phyloP scores from a whole-genome alignment of 2,113 vertebrate species.

The Machaerirhynchus nigripectus region DNA sequence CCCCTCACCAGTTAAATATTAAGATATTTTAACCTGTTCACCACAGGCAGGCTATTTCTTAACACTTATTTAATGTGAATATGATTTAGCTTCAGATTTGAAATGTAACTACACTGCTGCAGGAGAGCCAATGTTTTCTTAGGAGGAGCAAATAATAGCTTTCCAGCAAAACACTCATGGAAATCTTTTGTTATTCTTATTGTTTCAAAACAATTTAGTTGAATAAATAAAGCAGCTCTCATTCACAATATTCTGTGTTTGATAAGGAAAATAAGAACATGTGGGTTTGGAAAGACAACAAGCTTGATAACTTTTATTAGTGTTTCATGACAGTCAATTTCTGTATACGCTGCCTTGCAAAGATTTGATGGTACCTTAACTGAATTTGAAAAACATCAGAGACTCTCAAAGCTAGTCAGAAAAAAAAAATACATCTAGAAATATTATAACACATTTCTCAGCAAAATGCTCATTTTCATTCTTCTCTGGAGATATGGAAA shows the following conservation, averaged over 20 bases:
- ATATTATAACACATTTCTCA: background rate
- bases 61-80: background rate
- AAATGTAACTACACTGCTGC: background rate
- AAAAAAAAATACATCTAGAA: background rate
- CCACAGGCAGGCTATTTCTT: background rate
- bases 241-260: background rate
- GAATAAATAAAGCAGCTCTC: background rate
- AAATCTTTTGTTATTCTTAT: background rate
- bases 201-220: background rate
- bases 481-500: background rate
- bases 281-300: background rate
- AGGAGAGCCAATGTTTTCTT: background rate
- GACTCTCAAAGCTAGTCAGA: background rate
- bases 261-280: background rate
- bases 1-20: background rate
- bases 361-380: background rate
- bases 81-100: background rate
- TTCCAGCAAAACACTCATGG: background rate
- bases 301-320: background rate
- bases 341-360: background rate
- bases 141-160: background rate
- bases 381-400: background rate
- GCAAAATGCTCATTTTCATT: conserved; percentile 13
- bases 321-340: background rate
- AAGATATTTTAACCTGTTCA: background rate